Base-by-base conservation (phyloP, 2,888 invertebrate species). In the Seira musarum region DNA sequence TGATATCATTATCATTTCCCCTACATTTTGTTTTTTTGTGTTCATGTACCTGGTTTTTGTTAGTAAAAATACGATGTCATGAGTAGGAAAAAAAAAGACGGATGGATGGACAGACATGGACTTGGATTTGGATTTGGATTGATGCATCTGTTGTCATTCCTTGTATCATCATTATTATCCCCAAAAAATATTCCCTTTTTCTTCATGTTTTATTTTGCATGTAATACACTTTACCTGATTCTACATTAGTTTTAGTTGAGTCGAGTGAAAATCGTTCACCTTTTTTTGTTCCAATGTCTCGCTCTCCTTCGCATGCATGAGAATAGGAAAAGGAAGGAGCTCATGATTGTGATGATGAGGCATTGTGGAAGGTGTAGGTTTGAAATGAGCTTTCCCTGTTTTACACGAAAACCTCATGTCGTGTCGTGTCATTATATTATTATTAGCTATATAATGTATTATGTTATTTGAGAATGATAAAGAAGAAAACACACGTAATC, bases 141-240 rank as follows among this genome's bases (percentile, higher is more conserved):
- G 79, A 79, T 79, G 79, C 79, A 79, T 79, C 79, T 79, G 79
- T 79, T 79, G 79, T 79, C 79, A 79, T 79, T 79, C 49, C 70
- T 21, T 49, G 49, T 68, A 78, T 78, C 78, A 78, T 78, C 67
- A 71, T 77, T 65, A 69, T 77, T 65, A 77, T 65, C 65, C 65
- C n/a, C n/a, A n/a, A n/a, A n/a, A n/a, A n/a, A n/a, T n/a, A n/a
- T n/a, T n/a, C n/a, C n/a, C n/a, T n/a, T n/a, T n/a, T n/a, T n/a
- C n/a, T n/a, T n/a, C n/a, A n/a, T n/a, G n/a, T n/a, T n/a, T 40
- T 61, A 61, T 61, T 13, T 63, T 40, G 40, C 77, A 78, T 78
- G 60, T 57, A 21, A 66, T 60, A 40, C 65, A 53, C 60, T 8
- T 67, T n/a, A n/a, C n/a, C n/a, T n/a, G n/a, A 30, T 65, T 65